phyloP scores from a whole-genome alignment of 2,888 invertebrate species.

The Drosophila neonasuta region DNA sequence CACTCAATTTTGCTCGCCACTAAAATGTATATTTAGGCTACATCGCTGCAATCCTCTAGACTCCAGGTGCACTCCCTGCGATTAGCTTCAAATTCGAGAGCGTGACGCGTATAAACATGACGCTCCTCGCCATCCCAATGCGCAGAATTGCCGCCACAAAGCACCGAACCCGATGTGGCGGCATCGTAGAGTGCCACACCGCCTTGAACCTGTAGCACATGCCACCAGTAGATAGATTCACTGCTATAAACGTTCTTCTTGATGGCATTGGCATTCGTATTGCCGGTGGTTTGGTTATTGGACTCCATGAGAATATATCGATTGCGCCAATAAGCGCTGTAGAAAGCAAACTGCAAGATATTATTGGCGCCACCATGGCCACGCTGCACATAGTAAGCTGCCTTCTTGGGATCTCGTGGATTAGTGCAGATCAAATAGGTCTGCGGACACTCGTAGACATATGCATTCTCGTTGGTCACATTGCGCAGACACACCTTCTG shows the following conservation, averaged over 20 bases:
- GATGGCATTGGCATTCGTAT: conserved; percentile 28
- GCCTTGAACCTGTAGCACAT: conserved; percentile 37
- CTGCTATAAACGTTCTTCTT: conserved; percentile 70
- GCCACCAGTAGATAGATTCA: conserved; percentile 54
- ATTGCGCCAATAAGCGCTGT: conserved; percentile 63
- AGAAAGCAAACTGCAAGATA: conserved; percentile 57
- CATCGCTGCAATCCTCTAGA: conserved; percentile 70
- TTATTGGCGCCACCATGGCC: conserved; percentile 32
- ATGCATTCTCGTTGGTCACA: conserved; percentile 48
- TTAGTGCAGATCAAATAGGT: conserved; percentile 72
- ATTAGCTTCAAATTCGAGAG: conserved; percentile 41
- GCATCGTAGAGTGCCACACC: conserved; percentile 61
- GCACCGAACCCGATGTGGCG: conserved; percentile 29
- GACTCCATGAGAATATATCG: conserved; percentile 60
- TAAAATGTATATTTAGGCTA: neutral
- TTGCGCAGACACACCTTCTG: conserved; percentile 69
- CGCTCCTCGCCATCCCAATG: conserved; percentile 63
- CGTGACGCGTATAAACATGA: conserved; percentile 66
- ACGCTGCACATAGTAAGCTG: conserved; percentile 59
- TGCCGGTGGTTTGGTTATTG: conserved; percentile 18
- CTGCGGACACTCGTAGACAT: conserved; percentile 71
- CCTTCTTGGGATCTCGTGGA: conserved; percentile 56
- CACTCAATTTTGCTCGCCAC: too few species aligned
- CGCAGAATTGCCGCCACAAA: conserved; percentile 67
- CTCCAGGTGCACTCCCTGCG: conserved; percentile 67